Conservation (phyloP, 2,888 invertebrate genomes). For the Diplolepis rosae region DNA sequence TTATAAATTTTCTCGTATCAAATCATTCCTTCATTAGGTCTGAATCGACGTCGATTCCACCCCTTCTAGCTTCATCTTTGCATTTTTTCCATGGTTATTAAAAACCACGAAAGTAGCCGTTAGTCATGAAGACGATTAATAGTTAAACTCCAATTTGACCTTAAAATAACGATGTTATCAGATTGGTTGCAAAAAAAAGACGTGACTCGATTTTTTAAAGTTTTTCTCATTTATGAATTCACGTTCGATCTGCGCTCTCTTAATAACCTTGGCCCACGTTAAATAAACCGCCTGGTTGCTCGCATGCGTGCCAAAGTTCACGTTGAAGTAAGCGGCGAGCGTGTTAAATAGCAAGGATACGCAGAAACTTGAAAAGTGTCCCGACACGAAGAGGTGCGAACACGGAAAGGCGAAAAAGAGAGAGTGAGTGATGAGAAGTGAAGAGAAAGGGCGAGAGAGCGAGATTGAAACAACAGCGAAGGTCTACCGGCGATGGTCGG, state of each 20-base stretch:
- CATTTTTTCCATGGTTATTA: not conserved
- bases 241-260: not conserved
- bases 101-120: not conserved
- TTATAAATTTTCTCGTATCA: not conserved
- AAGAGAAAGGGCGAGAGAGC: slow-evolving; percentile 17
- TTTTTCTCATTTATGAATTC: too few relatives aligned
- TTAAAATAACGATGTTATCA: not conserved
- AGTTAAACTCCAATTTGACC: too few relatives aligned
- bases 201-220: too few relatives aligned
- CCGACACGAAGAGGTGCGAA: slow-evolving; percentile 23
- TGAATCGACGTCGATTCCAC: not conserved
- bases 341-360: slow-evolving; percentile 9
- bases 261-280: slow-evolving; percentile 1
- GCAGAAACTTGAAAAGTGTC: slow-evolving; percentile 29
- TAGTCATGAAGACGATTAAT: too few relatives aligned
- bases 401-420: not conserved
- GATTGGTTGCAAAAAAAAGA: not conserved
- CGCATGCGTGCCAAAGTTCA: slow-evolving; percentile 2
- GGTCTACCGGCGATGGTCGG: slow-evolving; percentile 68
- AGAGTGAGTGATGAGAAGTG: too few relatives aligned
- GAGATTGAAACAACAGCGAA: slow-evolving; percentile 50
- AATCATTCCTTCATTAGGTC: not conserved
- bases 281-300: slow-evolving; percentile 18
- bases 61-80: not conserved
- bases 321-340: not conserved